Base-by-base conservation (phyloP, 2,797 vertebrate species). In the Philypnodon macrostomus region DNA sequence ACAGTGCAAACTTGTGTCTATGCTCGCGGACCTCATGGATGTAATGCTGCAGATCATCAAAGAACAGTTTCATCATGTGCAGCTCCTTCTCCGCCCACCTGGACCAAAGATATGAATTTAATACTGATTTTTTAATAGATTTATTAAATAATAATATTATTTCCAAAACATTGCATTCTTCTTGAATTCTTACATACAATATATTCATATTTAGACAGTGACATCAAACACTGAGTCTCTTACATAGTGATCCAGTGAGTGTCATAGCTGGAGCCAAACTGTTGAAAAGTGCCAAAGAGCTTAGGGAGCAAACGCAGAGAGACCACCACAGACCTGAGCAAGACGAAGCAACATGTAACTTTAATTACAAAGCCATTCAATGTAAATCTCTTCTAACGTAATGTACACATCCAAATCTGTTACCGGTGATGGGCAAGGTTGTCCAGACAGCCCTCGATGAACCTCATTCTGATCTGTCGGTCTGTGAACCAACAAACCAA, bases 211-310 rank as follows among this genome's bases (percentile, higher is more conserved):
- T n/a, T n/a, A n/a, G n/a, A n/a, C n/a, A n/a, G n/a, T n/a, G n/a
- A n/a, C n/a, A n/a, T n/a, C n/a, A n/a, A n/a, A n/a, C n/a, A n/a
- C n/a, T 11, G 4, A 4, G n/a, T n/a, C 10, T 47, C 93, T 92
- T 84, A 98, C 96, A 99, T 99, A 32, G 96, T 99, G 83, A 99
- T 98, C 96, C 96, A 99, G 69, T 99, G 96, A 1, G 96, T 99
- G 81, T 99, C 96, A 0, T 97, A 99, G 83, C 96, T 99, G 79
- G 96, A 98, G 59, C 96, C 96, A 67, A 98, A 99, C 51, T 99
- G 96, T 16, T 99, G 96, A 81, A 99, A 99, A 2, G 96, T 98
- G 75, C 95, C 96, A 38, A 99, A 99, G 11, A 99, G 91, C 73
- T 99, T 99, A 5, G 96, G 96, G 54, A 99, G 91, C 26, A 99